Evolutionary conservation across 2,797 vertebrate species (phyloP).

Genomic region (Clarias laeviceps): DNA sequence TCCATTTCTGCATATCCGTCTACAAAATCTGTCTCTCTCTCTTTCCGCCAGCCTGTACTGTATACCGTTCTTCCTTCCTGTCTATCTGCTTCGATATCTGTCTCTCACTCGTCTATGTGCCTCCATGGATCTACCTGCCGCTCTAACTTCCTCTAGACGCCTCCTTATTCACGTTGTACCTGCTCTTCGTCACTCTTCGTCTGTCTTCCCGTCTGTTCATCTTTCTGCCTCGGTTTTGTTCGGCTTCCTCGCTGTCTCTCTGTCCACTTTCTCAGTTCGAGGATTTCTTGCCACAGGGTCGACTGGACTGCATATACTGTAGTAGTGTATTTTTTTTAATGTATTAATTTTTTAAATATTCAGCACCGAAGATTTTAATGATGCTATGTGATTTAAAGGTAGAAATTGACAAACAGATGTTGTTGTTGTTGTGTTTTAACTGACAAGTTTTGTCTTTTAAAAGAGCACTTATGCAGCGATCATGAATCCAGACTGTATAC

Average conservation of each 20-base stretch:
- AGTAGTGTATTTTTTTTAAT: too few relatives aligned
- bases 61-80: not conserved
- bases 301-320: not conserved
- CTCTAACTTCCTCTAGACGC: not conserved
- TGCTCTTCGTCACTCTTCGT: not conserved
- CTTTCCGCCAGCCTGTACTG: not conserved
- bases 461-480: not conserved
- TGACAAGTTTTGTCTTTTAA: not conserved
- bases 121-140: not conserved
- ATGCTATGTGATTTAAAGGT: not conserved
- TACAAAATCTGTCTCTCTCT: not conserved
- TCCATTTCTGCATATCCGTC: conserved; percentile 6
- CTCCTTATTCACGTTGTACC: not conserved
- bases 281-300: not conserved
- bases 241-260: not conserved
- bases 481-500: not conserved
- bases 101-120: not conserved
- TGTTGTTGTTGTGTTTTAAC: not conserved
- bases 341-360: too few relatives aligned
- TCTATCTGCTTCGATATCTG: not conserved
- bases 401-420: not conserved
- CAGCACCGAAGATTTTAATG: not conserved
- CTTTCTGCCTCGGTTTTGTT: not conserved
- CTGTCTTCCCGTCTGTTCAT: not conserved
- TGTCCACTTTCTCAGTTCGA: not conserved